These are phyloP conservation scores for Erethizon dorsatum DNA, from an alignment of 2,797 vertebrate species.

Conservation along the genomic window DNA sequence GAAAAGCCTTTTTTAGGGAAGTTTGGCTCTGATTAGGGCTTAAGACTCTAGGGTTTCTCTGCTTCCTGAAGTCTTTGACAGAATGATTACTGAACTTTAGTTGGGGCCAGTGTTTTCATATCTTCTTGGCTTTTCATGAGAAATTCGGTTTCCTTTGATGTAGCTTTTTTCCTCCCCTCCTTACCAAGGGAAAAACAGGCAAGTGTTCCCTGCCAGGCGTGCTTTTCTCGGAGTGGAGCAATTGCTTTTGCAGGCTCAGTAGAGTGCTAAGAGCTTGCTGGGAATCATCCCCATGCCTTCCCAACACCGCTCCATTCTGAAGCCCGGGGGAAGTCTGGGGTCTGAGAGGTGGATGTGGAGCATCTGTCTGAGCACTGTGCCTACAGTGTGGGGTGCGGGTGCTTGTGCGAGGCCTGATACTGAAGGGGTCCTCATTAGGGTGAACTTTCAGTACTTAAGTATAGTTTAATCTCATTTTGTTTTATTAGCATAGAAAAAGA, in stretches of 20 bases:
- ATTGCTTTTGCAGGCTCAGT: neutral
- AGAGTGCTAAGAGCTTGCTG: slow-evolving; percentile 50
- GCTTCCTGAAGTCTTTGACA: slow-evolving; percentile 32
- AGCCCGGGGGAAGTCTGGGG: neutral
- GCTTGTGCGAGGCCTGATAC: slow-evolving; percentile 52
- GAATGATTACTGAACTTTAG: slow-evolving; percentile 1
- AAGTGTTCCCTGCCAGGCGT: neutral
- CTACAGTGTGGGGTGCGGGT: neutral
- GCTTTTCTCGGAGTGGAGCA: neutral
- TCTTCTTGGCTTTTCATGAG: slow-evolving; percentile 48
- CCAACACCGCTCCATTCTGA: slow-evolving; percentile 46
- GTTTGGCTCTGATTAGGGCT: neutral
- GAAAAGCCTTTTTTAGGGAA: slow-evolving; percentile 2
- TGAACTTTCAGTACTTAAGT: slow-evolving; percentile 27
- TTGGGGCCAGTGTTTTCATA: neutral
- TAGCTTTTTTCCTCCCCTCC: slow-evolving; percentile 9
- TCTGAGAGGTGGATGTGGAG: neutral
- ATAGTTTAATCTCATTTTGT: slow-evolving; percentile 67
- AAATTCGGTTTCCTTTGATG: slow-evolving; percentile 37
- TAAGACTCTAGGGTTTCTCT: neutral
- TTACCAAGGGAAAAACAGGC: neutral
- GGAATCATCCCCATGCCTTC: slow-evolving; percentile 33
- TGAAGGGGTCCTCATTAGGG: neutral
- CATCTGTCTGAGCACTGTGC: neutral
- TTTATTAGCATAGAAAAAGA: slow-evolving; percentile 31